Evolutionary conservation across 2,113 vertebrate species (phyloP).

Genomic region (Notechis scutatus): DNA sequence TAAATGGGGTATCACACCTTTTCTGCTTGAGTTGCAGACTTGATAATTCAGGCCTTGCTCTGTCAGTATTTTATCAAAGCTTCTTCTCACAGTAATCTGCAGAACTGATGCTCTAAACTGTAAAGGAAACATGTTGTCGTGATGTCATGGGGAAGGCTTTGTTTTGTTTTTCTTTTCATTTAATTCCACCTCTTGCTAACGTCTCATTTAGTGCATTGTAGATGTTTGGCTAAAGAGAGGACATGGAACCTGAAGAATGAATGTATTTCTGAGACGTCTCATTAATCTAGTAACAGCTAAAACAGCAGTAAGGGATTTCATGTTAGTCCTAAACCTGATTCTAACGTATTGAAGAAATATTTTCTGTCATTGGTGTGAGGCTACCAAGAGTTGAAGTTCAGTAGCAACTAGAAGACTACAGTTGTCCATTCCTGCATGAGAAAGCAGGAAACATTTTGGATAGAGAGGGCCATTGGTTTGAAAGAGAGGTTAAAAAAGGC

Average conservation of each 20-base stretch:
- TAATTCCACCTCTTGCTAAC: conserved; percentile 11
- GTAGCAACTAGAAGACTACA: neutral
- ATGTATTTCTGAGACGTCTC: conserved; percentile 52
- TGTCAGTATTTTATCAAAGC: conserved; percentile 66
- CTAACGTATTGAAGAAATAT: conserved; percentile 38
- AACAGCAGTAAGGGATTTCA: conserved; percentile 57
- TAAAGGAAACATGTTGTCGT: conserved; percentile 61
- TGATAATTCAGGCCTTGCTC: conserved; percentile 56
- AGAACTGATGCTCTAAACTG: conserved; percentile 61
- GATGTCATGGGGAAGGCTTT: conserved; percentile 59
- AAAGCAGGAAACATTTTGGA: neutral
- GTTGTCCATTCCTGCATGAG: neutral
- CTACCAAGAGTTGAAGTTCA: neutral
- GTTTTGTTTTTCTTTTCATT: conserved; percentile 25
- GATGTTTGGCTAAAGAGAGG: conserved; percentile 55
- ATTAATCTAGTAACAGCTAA: conserved; percentile 61
- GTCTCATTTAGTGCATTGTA: conserved; percentile 58
- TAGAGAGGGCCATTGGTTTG: too few relatives aligned
- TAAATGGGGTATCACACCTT: conserved; percentile 63
- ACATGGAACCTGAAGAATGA: conserved; percentile 32
- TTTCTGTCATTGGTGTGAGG: neutral
- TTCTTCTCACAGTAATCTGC: conserved; percentile 61
- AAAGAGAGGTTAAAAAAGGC: too few relatives aligned
- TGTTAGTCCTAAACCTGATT: conserved; percentile 38
- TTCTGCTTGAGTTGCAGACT: conserved; percentile 62